These are phyloP conservation scores for Monomorium pharaonis DNA, from an alignment of 1,140 invertebrate genomes.

Conservation along the genomic window DNA sequence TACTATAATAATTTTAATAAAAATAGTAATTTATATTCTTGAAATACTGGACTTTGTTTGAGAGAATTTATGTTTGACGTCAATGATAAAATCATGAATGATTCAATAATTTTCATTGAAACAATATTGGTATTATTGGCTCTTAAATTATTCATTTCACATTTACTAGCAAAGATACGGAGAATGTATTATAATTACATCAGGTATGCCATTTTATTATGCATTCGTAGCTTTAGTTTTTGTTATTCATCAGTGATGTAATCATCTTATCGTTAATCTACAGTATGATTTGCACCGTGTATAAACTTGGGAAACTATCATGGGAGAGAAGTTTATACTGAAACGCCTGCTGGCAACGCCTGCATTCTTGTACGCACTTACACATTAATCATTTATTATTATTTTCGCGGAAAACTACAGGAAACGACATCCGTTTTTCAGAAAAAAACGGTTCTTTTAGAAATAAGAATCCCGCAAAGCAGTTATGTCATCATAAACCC, in stretches of 20 bases:
- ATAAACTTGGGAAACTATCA: constrained; percentile 27
- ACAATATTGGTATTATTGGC: neutral
- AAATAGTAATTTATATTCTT: neutral
- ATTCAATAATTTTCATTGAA: neutral
- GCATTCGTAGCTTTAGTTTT: neutral
- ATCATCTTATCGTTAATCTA: constrained; percentile 7
- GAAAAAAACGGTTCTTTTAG: constrained; percentile 6
- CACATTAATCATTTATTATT: constrained; percentile 29
- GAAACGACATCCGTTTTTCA: constrained; percentile 15
- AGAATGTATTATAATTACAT: neutral
- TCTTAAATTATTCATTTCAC: neutral
- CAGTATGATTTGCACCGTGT: neutral
- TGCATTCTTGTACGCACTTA: constrained; percentile 10
- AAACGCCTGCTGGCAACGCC: neutral
- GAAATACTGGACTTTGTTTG: neutral
- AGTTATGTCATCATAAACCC: constrained; percentile 12
- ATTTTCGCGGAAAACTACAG: constrained; percentile 42
- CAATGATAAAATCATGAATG: neutral
- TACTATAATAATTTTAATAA: neutral
- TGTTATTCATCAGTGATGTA: neutral
- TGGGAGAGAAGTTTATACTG: constrained; percentile 15
- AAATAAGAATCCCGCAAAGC: constrained; percentile 30
- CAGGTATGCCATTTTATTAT: neutral
- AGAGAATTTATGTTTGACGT: neutral
- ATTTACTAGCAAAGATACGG: neutral